These are phyloP conservation scores for Drosophila mulleri DNA, from an alignment of 2,888 invertebrate genomes.

Conservation along the genomic window DNA sequence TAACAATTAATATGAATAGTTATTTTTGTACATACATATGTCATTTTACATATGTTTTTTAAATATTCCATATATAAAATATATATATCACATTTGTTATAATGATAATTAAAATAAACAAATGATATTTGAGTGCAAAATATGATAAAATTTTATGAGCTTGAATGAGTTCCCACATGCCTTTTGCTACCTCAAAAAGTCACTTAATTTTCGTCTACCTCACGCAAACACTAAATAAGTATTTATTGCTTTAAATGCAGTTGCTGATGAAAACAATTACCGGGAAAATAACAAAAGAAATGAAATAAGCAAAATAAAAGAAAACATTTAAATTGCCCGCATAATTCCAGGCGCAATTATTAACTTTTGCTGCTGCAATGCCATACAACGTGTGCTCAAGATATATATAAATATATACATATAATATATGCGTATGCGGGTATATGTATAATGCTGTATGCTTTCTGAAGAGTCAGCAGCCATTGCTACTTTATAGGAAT, in stretches of 20 bases:
- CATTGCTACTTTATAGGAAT: conserved; percentile 66
- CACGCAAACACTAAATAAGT: conserved; percentile 39
- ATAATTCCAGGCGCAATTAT: conserved; percentile 5
- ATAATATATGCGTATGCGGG: not conserved
- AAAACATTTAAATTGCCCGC: conserved; percentile 36
- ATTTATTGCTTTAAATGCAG: conserved; percentile 38
- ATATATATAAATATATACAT: not conserved
- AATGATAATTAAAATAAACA: no score
- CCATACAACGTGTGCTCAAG: conserved; percentile 28
- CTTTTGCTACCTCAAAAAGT: not conserved
- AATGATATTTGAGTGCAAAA: no score
- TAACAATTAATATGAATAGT: no score
- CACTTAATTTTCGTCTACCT: not conserved
- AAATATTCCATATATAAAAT: no score
- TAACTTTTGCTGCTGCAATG: conserved; percentile 27
- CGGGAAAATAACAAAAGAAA: conserved; percentile 50
- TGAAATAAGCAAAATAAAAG: conserved; percentile 16
- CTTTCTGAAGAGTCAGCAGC: conserved; percentile 28
- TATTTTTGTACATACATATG: no score
- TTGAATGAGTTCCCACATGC: not conserved
- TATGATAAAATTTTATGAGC: not conserved
- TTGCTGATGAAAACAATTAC: conserved; percentile 58
- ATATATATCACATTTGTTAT: no score
- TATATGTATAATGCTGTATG: not conserved
- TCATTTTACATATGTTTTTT: no score